Percentiles rank a stretch among this genome's conserved stretches.
These are phyloP conservation scores for Chondrosia reniformis DNA, from an alignment of 37 sponge, comb jelly and placozoan species.

Conservation along the genomic window DNA sequence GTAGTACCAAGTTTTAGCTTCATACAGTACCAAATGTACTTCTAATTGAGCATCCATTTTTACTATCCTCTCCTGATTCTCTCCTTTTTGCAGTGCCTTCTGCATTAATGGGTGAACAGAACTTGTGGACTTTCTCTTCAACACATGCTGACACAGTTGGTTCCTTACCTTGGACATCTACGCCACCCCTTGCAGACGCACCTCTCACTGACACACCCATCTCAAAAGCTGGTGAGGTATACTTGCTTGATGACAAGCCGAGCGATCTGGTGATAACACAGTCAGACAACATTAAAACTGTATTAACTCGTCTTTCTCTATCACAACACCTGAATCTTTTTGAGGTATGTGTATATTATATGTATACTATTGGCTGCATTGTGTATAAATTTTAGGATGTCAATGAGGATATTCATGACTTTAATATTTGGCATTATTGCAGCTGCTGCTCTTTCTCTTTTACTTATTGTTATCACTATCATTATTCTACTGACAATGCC, in stretches of 20 bases:
- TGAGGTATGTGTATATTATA: constrained; percentile 32
- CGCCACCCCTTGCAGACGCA: neutral
- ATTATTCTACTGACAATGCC: too few species aligned
- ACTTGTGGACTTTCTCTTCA: constrained; percentile 1
- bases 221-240: neutral
- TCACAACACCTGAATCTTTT: constrained; percentile 52
- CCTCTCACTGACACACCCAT: neutral
- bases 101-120: neutral
- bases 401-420: too few species aligned
- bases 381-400: too few species aligned
- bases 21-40: too few species aligned
- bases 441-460: too few species aligned
- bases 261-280: constrained; percentile 16
- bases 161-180: neutral
- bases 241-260: neutral
- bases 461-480: too few species aligned
- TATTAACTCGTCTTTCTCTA: constrained; percentile 53
- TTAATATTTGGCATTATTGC: too few species aligned
- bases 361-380: too few species aligned
- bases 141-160: neutral
- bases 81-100: neutral
- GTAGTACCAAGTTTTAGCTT: too few species aligned
- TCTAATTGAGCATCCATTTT: too few species aligned
- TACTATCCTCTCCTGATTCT: too few species aligned
- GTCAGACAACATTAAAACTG: constrained; percentile 37